phyloP scores from a whole-genome alignment of 30 jellyfish, hydroid and myxozoan genomes.

The Nemopilema nomurai region DNA sequence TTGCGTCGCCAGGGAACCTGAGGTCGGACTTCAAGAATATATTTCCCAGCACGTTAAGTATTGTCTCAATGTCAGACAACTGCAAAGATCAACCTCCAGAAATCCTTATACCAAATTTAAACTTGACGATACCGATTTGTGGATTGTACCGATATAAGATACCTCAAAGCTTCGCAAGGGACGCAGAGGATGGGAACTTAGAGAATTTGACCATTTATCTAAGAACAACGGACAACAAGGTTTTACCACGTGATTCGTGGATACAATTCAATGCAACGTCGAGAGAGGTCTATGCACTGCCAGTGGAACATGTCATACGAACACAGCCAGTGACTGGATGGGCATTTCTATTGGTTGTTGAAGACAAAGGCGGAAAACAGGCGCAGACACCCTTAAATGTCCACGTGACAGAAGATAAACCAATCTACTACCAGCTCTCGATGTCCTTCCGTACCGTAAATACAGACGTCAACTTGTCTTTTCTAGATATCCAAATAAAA shows the following conservation, averaged over 20 bases:
- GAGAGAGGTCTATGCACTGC: constrained; percentile 69
- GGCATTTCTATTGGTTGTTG: constrained; percentile 32
- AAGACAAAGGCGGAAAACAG: constrained; percentile 65
- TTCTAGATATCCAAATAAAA: constrained; percentile 64
- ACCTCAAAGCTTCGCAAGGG: constrained; percentile 69
- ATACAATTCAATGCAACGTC: constrained; percentile 60
- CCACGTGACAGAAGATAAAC: constrained; percentile 6
- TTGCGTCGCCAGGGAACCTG: constrained; percentile 36
- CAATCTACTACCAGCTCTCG: constrained; percentile 16
- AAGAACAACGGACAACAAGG: constrained; percentile 21
- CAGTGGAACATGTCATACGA: constrained; percentile 57
- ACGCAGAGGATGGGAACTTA: constrained; percentile 70
- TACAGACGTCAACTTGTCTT: constrained; percentile 31
- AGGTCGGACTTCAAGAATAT: constrained; percentile 48
- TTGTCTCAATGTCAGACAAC: constrained; percentile 70
- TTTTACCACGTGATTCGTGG: constrained; percentile 74
- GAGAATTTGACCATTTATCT: constrained; percentile 60
- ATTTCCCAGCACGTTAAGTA: constrained; percentile 18
- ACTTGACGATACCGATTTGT: constrained; percentile 62
- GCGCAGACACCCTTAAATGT: constrained; percentile 33
- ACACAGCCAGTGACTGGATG: constrained; percentile 52
- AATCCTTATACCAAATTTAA: constrained; percentile 43
- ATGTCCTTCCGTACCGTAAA: constrained; percentile 47
- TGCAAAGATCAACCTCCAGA: constrained; percentile 88
- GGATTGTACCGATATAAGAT: constrained; percentile 63